Evolutionary conservation across 2,797 vertebrate species (phyloP).

Genomic region (Rhadinocentrus ornatus): DNA sequence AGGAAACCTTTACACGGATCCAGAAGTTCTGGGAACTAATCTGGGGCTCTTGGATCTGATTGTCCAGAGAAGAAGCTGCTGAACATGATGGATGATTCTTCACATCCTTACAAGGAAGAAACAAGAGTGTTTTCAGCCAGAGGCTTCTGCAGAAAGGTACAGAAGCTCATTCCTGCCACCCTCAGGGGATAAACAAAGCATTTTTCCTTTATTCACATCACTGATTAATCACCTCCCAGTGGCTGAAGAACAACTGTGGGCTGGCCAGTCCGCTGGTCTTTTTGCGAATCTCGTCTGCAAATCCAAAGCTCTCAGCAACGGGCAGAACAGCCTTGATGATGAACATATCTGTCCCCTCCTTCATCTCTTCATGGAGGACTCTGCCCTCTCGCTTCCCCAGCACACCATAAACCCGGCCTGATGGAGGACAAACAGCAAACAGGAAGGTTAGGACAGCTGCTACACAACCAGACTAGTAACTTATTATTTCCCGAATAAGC

Average conservation of each 20-base stretch:
- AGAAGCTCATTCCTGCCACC: too few relatives aligned
- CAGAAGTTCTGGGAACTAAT: too few relatives aligned
- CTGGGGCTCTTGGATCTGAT: too few relatives aligned
- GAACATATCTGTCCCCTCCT: conserved; percentile 96
- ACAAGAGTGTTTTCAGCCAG: too few relatives aligned
- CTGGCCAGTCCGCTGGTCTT: conserved; percentile 96
- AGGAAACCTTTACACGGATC: too few relatives aligned
- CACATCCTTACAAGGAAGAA: too few relatives aligned
- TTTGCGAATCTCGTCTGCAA: conserved; percentile 96
- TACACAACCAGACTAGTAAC: neutral
- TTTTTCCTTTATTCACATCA: neutral
- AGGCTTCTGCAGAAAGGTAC: too few relatives aligned
- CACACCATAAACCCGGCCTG: conserved; percentile 90
- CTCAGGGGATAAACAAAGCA: neutral
- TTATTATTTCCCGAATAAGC: too few relatives aligned
- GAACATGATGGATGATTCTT: too few relatives aligned
- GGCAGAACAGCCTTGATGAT: conserved; percentile 93
- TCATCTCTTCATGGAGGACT: conserved; percentile 96
- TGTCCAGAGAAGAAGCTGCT: too few relatives aligned
- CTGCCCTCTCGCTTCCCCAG: conserved; percentile 93
- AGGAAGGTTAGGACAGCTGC: neutral
- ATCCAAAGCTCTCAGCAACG: conserved; percentile 97
- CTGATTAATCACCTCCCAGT: conserved; percentile 91
- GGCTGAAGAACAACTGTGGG: conserved; percentile 97
- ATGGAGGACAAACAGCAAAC: neutral